Evolutionary conservation across 2,113 vertebrate genomes (phyloP).

Genomic region (Sclerurus mexicanus): DNA sequence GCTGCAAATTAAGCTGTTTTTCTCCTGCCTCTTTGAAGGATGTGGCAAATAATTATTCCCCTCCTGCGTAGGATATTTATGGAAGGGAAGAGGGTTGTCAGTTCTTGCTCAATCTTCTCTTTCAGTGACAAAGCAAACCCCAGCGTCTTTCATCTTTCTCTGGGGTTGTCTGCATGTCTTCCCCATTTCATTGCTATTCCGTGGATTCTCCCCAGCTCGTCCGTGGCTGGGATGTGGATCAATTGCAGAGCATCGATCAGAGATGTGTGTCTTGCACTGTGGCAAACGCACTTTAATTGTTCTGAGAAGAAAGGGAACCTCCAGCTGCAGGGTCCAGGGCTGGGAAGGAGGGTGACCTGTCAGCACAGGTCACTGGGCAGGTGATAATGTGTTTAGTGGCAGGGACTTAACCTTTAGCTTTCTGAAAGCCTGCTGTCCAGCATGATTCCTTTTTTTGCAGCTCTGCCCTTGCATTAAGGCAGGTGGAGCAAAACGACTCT

Average conservation of each 20-base stretch:
- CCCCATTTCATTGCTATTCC: background rate
- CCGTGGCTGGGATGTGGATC: background rate
- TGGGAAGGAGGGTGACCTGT: fast-evolving
- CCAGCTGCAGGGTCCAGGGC: background rate
- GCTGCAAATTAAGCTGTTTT: background rate
- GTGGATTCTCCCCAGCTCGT: fast-evolving
- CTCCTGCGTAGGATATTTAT: background rate
- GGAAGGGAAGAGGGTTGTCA: background rate
- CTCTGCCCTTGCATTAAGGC: background rate
- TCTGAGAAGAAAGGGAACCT: background rate
- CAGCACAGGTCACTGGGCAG: background rate
- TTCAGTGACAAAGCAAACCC: background rate
- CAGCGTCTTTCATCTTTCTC: background rate
- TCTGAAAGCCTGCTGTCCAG: fast-evolving
- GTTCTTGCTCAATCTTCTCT: background rate
- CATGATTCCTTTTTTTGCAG: no score
- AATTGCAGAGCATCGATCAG: fast-evolving
- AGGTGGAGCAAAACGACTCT: background rate
- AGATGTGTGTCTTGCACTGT: background rate
- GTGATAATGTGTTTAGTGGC: background rate
- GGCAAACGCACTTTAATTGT: background rate
- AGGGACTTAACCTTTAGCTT: background rate
- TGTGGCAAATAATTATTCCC: background rate
- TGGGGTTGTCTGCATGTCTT: background rate
- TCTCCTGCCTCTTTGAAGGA: background rate